Conservation (phyloP, 2,888 invertebrate genomes). For the Zaprionus lineosus region DNA sequence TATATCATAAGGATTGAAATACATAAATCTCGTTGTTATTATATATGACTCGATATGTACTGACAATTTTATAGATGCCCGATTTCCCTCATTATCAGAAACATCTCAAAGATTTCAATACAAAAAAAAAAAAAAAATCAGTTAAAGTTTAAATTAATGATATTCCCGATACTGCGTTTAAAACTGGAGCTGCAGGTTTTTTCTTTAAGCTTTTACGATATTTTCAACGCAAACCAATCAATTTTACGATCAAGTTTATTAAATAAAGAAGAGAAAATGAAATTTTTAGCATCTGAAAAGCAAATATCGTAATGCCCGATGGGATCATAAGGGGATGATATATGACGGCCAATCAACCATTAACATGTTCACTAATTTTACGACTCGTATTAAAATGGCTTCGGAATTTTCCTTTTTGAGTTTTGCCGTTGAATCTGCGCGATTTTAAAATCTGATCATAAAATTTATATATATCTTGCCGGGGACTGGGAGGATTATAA, state of each 20-base stretch:
- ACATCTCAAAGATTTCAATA: too few relatives aligned
- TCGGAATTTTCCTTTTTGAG: slow-evolving; percentile 30
- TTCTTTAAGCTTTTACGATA: slow-evolving; percentile 42
- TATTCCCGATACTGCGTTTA: too few relatives aligned
- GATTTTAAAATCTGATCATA: slow-evolving; percentile 23
- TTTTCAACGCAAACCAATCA: slow-evolving; percentile 73
- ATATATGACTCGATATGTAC: too few relatives aligned
- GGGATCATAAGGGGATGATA: slow-evolving; percentile 48
- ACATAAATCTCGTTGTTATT: too few relatives aligned
- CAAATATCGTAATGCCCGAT: slow-evolving; percentile 37
- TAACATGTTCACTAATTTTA: slow-evolving; percentile 80
- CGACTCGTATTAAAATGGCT: slow-evolving; percentile 66
- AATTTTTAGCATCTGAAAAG: slow-evolving; percentile 11
- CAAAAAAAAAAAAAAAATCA: neutral
- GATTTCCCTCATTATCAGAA: too few relatives aligned
- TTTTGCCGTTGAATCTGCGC: slow-evolving; percentile 46
- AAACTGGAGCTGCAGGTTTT: neutral
- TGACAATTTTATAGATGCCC: too few relatives aligned
- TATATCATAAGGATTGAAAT: too few relatives aligned
- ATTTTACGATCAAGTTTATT: slow-evolving; percentile 57
- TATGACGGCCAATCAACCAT: slow-evolving; percentile 73
- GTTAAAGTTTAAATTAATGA: too few relatives aligned
- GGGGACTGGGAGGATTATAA: slow-evolving; percentile 64
- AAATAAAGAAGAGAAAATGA: slow-evolving; percentile 29
- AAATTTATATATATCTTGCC: slow-evolving; percentile 27